Base-by-base conservation (phyloP, 1,140 invertebrate species). In the Neotoxoptera formosana region DNA sequence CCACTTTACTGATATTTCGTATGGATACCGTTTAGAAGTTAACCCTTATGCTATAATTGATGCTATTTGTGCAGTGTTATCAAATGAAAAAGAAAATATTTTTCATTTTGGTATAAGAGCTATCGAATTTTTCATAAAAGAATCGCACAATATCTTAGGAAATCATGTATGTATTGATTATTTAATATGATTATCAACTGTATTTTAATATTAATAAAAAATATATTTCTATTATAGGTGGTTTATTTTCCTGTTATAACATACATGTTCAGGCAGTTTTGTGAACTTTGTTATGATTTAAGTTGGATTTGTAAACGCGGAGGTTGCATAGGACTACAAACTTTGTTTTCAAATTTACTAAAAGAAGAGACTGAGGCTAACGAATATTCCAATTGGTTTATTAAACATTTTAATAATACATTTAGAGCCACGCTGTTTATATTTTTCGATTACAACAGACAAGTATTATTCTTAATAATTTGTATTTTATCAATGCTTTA, bases 281-380 rank as follows among this genome's bases (percentile, higher is more conserved):
- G 91, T 84, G 81, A 93, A 41, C 81, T 86, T 53, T 93, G 91
- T 45, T 93, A 93, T 41, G 81, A 93, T 53, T 25, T 20, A 41
- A 83, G 25, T 93, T 93, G 91, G 91, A 36, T 93, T 56, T 7
- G 45, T 86, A 93, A 93, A n/a, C 91, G 81, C 30, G 91, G 81
- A 86, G 91, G 91, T 56, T 93, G 91, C 25, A 41, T 14, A 7
- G 91, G 91, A 53, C 8, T 93, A 11, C 45, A 93, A 20, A 53
- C 53, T 56, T 93, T 93, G n/a, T 84, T 83, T 92, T 36, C 21
- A 30, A 53, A 53, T 36, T 51, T 92, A 51, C 9, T 86, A n/a
- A 86, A 25, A 56, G n/a, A 93, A 41, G 34, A 86, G 0, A 21
- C 23, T 56, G 8, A 17, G 41, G 25, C 25, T 30, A 53, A 86